A percentile compares a stretch with the other conserved stretches of the same genome.
phyloP scores from a whole-genome alignment of 92 coral and sea anemone genomes.

The Hydrozoanthus gracilis region DNA sequence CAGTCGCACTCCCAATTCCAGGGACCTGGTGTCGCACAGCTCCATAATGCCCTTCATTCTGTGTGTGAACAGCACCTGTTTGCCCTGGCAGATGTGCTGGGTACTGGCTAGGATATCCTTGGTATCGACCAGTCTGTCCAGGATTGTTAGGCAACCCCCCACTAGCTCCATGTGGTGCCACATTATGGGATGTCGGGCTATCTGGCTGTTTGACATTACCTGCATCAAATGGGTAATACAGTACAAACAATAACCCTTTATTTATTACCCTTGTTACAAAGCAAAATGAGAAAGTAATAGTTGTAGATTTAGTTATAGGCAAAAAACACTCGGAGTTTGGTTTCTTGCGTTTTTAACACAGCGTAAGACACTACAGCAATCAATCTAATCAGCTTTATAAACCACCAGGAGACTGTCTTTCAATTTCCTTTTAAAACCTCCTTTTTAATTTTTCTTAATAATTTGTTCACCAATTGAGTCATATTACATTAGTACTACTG shows the following conservation, averaged over 20 bases:
- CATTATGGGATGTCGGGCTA: slow-evolving; percentile 29
- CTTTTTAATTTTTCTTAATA: no score
- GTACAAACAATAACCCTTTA: not conserved
- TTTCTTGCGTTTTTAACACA: no score
- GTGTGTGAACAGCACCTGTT: not conserved
- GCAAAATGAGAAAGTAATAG: no score
- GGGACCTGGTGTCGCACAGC: slow-evolving; percentile 1
- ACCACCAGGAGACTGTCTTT: no score
- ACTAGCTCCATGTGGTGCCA: slow-evolving; percentile 13
- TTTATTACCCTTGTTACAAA: not conserved
- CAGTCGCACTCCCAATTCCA: not conserved
- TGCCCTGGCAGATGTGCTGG: slow-evolving; percentile 18
- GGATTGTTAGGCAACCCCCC: slow-evolving; percentile 5
- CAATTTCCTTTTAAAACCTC: no score
- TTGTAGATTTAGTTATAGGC: no score
- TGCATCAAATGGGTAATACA: not conserved
- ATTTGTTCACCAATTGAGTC: no score
- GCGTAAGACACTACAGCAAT: no score
- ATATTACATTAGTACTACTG: no score
- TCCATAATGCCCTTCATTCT: slow-evolving; percentile 22
- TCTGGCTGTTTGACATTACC: slow-evolving; percentile 15
- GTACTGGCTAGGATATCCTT: slow-evolving; percentile 44
- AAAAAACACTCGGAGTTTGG: no score
- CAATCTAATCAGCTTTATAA: no score
- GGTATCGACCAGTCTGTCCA: slow-evolving; percentile 58